Conservation (phyloP, 2,113 vertebrate species). For the Seriola quinqueradiata region DNA sequence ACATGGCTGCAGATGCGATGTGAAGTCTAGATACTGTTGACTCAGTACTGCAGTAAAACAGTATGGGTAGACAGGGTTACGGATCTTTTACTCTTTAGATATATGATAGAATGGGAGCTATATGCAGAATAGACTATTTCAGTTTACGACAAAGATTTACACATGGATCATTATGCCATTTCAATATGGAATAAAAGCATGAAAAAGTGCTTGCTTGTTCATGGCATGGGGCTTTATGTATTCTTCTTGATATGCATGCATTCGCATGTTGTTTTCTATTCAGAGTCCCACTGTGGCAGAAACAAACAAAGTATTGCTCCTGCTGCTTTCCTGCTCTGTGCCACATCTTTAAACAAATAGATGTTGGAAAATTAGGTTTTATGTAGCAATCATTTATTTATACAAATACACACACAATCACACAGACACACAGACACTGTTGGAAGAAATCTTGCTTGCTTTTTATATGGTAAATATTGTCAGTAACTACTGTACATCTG, state of each 20-base stretch:
- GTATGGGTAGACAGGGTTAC: too few relatives aligned
- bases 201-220: slow-evolving; percentile 41
- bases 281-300: slow-evolving; percentile 57
- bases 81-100: neutral
- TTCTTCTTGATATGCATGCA: slow-evolving; percentile 32
- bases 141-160: slow-evolving; percentile 9
- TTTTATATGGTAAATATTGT: slow-evolving; percentile 5
- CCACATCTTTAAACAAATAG: slow-evolving; percentile 47
- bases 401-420: slow-evolving; percentile 5
- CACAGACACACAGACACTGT: neutral
- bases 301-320: slow-evolving; percentile 66
- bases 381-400: slow-evolving; percentile 50
- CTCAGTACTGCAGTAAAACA: neutral
- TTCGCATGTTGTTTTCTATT: slow-evolving; percentile 42
- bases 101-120: neutral
- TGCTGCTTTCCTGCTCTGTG: slow-evolving; percentile 47
- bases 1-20: neutral
- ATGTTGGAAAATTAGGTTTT: slow-evolving; percentile 46
- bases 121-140: neutral
- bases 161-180: slow-evolving; percentile 37
- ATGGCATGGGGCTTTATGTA: slow-evolving; percentile 41
- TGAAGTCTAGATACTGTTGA: neutral
- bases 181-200: slow-evolving; percentile 37
- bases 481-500: neutral
- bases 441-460: neutral